Base-by-base conservation (phyloP, 2,113 vertebrate genomes). In the Corythornis cristatus region DNA sequence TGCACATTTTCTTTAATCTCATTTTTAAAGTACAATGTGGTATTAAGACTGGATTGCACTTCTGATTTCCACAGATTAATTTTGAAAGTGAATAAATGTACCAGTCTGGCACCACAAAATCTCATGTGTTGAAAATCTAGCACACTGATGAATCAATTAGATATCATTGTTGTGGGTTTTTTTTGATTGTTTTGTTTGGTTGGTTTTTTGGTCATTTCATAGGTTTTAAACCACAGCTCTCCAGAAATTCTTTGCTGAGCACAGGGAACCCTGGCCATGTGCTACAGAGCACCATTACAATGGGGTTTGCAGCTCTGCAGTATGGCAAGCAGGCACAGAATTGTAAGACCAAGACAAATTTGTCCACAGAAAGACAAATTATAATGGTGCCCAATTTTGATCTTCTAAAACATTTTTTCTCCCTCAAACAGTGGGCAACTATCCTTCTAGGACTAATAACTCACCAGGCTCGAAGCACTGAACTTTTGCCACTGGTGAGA, bases 401-500 rank as follows among this genome's bases (percentile, higher is more conserved):
- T 95, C 71, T 76, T 93, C 57, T 77, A 81, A 80, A 95, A 88
- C 71, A 65, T 61, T 71, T 78, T 75, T 51, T 45, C 64, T 51
- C 20, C 40, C 31, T 29, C 31, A 25, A 62, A 89, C 67, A 90
- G 83, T 35, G 62, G 83, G 28, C 67, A 88, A 74, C 72, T 93
- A 84, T 71, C 87, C 51, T 67, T 86, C 74, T 53, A 82, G 66
- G 84, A 84, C 35, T 89, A 86, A 77, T 64, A 90, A 96, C 33
- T 90, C 80, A 76, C 40, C 2, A 54, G 68, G 70, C 42, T 86
- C 0, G 7, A 94, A 57, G 54, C 65, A 79, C 88, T 77, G 65
- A 86, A 91, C 92, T 96, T 94, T 90, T 93, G 93, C 89, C 87
- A 93, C 91, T 81, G 79, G 78, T 5, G 6, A 94, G 60, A 51